phyloP scores from a whole-genome alignment of 2,888 invertebrate species.

The Urechis unicinctus region DNA sequence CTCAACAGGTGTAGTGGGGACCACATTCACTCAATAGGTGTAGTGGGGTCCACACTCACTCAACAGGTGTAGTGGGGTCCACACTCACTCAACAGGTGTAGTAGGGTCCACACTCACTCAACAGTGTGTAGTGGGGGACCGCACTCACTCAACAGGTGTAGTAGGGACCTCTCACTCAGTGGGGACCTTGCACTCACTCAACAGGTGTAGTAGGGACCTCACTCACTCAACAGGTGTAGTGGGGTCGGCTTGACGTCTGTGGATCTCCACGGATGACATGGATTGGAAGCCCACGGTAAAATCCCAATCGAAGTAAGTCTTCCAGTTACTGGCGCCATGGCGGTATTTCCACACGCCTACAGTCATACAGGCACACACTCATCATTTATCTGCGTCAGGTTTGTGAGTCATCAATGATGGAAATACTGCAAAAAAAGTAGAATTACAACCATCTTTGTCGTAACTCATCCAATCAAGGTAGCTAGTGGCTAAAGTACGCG shows the following conservation, averaged over 20 bases:
- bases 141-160: too few relatives aligned
- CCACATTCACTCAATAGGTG: too few relatives aligned
- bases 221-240: slow-evolving; percentile 1
- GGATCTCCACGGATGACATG: neutral
- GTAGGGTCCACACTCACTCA: too few relatives aligned
- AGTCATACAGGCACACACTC: neutral
- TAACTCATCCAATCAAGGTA: slow-evolving; percentile 2
- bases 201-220: neutral
- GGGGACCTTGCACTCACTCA: too few relatives aligned
- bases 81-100: too few relatives aligned
- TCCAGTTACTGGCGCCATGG: slow-evolving; percentile 4
- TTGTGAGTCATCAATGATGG: neutral
- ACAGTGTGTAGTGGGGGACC: too few relatives aligned
- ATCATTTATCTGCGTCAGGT: neutral
- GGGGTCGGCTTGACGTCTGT: neutral
- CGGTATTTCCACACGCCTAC: slow-evolving; percentile 1
- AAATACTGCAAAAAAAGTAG: too few relatives aligned
- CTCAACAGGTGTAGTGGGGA: too few relatives aligned
- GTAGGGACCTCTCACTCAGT: too few relatives aligned
- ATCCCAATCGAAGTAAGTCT: slow-evolving; percentile 4
- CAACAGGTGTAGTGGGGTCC: too few relatives aligned
- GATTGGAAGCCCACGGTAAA: slow-evolving; percentile 2
- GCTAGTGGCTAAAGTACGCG: slow-evolving; percentile 1
- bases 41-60: too few relatives aligned
- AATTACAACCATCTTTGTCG: neutral